These are phyloP conservation scores for Eulemur albifrons DNA, from an alignment of 2,797 vertebrate species.

Conservation along the genomic window DNA sequence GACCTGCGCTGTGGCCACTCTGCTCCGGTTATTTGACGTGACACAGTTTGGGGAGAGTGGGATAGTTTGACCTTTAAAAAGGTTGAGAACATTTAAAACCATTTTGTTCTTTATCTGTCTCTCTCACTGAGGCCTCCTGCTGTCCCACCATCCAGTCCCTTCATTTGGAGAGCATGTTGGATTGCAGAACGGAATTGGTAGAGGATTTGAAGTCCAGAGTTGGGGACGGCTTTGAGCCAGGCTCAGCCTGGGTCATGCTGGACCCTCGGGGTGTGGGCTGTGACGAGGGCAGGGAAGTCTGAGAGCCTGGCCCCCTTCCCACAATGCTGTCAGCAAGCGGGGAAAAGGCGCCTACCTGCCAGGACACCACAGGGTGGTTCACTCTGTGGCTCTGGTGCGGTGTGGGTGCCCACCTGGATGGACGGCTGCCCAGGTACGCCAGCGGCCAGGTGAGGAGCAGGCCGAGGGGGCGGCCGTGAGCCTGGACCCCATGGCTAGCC, in stretches of 20 bases:
- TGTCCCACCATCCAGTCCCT: not conserved
- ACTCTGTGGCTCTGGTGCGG: not conserved
- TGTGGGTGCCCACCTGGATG: not conserved
- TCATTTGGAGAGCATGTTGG: accelerated
- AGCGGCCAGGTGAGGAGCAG: not conserved
- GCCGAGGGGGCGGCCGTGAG: not conserved
- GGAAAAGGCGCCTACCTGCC: too few relatives aligned
- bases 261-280: not conserved
- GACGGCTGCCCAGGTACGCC: not conserved
- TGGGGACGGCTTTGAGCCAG: not conserved
- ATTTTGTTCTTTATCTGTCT: not conserved
- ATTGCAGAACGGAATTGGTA: not conserved
- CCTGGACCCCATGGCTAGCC: not conserved
- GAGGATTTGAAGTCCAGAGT: not conserved
- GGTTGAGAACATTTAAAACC: not conserved
- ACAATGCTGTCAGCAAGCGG: not conserved
- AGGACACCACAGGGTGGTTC: not conserved
- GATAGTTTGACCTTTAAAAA: not conserved
- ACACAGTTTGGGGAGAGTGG: not conserved
- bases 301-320: not conserved
- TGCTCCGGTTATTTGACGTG: not conserved
- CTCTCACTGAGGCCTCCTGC: not conserved
- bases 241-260: not conserved
- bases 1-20: not conserved
- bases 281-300: not conserved